A percentile compares a stretch with the other conserved stretches of the same genome.
phyloP scores from a whole-genome alignment of 2,888 invertebrate genomes.

The Eristalis intricaria region DNA sequence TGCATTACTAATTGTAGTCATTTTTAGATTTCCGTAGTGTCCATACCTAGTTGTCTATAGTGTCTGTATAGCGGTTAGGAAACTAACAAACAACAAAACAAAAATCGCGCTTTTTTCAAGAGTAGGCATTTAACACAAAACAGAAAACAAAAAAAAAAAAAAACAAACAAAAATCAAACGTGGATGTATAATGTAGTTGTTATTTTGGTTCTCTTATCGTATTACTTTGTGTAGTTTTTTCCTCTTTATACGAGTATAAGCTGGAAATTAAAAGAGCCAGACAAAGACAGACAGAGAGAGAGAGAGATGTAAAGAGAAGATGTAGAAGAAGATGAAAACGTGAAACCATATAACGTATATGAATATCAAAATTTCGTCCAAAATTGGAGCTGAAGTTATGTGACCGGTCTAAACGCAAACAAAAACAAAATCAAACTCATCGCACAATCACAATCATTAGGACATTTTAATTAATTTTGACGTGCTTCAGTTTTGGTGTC shows the following conservation, averaged over 20 bases:
- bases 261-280: constrained; percentile 34
- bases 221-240: constrained; percentile 62
- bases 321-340: constrained; percentile 71
- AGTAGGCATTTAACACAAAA: constrained; percentile 32
- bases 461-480: not conserved
- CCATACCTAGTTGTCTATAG: not conserved
- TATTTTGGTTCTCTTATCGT: constrained; percentile 20
- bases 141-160: constrained; percentile 16
- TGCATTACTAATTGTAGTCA: constrained; percentile 3
- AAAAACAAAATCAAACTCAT: constrained; percentile 29
- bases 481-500: not conserved
- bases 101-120: constrained; percentile 18
- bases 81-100: not conserved
- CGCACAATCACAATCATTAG: constrained; percentile 11
- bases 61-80: constrained; percentile 36
- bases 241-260: constrained; percentile 70
- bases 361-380: constrained; percentile 81
- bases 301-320: constrained; percentile 20
- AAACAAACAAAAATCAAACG: constrained; percentile 1
- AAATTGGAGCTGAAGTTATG: constrained; percentile 77
- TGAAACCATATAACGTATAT: constrained; percentile 77
- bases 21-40: not conserved
- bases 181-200: constrained; percentile 13
- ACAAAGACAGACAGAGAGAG: not conserved
- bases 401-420: constrained; percentile 66